Evolutionary conservation across 1,140 invertebrate genomes (phyloP).

Genomic region (Calephelis virginiensis): DNA sequence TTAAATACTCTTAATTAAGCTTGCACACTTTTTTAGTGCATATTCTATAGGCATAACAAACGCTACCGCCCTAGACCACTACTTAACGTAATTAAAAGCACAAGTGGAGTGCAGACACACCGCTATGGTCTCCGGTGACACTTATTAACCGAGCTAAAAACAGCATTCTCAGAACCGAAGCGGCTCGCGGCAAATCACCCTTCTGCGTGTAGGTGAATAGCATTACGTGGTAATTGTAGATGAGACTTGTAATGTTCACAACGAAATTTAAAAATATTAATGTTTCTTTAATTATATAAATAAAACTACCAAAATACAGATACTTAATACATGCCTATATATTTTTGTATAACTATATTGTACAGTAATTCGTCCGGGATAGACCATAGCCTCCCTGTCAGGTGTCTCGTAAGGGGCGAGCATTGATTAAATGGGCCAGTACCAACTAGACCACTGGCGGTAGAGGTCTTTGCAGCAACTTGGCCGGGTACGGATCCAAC

Average conservation of each 20-base stretch:
- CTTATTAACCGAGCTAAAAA: conserved; percentile 55
- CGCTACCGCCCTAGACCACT: conserved; percentile 14
- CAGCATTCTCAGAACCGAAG: conserved; percentile 48
- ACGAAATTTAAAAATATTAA: no score
- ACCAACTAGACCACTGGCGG: no score
- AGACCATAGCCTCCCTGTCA: no score
- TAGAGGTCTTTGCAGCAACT: no score
- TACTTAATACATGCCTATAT: no score
- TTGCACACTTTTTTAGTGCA: background rate
- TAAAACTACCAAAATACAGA: no score
- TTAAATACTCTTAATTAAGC: background rate
- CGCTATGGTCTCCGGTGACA: conserved; percentile 60
- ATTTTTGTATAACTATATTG: no score
- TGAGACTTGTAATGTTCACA: background rate
- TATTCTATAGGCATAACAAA: conserved; percentile 14
- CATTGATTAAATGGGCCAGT: no score
- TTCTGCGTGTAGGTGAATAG: conserved; percentile 38
- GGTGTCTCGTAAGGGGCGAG: no score
- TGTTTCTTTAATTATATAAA: no score
- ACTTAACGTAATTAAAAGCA: conserved; percentile 58
- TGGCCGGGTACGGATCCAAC: no score
- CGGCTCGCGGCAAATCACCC: conserved; percentile 39
- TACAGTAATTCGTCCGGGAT: no score
- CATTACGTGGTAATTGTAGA: conserved; percentile 6
- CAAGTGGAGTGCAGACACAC: conserved; percentile 64